phyloP scores from a whole-genome alignment of 2,113 vertebrate genomes.

The Spheniscus mendiculus region DNA sequence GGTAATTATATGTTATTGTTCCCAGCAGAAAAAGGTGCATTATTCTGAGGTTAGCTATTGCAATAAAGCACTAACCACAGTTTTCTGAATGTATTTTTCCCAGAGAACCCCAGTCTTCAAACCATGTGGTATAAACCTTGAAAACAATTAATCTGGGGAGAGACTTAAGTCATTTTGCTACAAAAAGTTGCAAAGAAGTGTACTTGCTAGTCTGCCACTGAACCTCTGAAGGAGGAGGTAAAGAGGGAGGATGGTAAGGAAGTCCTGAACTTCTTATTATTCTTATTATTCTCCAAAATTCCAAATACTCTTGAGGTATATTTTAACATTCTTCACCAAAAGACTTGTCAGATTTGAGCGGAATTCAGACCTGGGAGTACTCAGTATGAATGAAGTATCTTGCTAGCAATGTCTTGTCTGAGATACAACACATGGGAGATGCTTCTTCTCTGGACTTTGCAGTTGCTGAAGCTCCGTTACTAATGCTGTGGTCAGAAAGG shows the following conservation, averaged over 20 bases:
- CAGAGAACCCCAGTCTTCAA: neutral
- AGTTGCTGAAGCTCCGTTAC: neutral
- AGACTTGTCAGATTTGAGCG: neutral
- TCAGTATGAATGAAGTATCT: neutral
- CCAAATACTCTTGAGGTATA: neutral
- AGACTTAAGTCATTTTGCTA: neutral
- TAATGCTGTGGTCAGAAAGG: neutral
- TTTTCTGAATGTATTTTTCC: neutral
- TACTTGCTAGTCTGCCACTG: neutral
- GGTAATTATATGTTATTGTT: slow-evolving; percentile 14
- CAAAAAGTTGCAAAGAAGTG: neutral
- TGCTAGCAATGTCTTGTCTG: neutral
- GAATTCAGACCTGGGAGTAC: neutral
- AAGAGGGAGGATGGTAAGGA: neutral
- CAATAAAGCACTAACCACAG: slow-evolving; percentile 15
- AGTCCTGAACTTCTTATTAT: neutral
- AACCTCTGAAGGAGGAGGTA: neutral
- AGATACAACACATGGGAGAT: neutral
- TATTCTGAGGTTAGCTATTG: neutral
- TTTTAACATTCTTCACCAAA: neutral
- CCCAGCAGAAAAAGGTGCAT: slow-evolving; percentile 2
- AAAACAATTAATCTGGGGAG: neutral
- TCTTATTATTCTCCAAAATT: neutral
- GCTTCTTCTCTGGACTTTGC: neutral
- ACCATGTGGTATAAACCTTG: neutral